phyloP scores from a whole-genome alignment of 2,113 vertebrate genomes.

The Epinephelus lanceolatus region DNA sequence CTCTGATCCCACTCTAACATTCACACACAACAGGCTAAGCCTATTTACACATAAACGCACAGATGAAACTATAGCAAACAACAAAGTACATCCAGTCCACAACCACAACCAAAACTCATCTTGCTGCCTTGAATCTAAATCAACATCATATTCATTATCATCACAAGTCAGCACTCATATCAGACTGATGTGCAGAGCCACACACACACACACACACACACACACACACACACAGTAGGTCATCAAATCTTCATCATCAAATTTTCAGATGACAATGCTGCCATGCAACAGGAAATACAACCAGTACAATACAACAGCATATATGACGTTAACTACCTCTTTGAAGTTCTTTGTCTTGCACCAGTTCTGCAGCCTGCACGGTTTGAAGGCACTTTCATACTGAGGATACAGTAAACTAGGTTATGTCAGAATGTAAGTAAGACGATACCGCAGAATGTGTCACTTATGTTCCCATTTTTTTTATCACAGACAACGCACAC shows the following conservation, averaged over 20 bases:
- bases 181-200: background rate
- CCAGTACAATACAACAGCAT: background rate
- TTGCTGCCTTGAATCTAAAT: no score
- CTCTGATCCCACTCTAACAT: no score
- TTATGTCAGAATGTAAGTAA: background rate
- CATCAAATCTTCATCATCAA: background rate
- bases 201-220: slow-evolving; percentile 27
- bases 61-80: no score
- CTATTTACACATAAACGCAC: no score
- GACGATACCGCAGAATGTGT: background rate
- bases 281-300: background rate
- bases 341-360: slow-evolving; percentile 68
- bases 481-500: no score
- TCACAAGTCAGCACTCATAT: no score
- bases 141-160: no score
- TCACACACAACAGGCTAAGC: no score
- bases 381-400: slow-evolving; percentile 80
- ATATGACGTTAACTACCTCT: slow-evolving; percentile 58
- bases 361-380: slow-evolving; percentile 82
- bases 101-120: no score
- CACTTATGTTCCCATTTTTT: background rate
- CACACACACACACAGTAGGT: slow-evolving; percentile 12
- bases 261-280: background rate
- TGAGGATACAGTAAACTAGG: background rate
- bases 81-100: no score